phyloP scores from a whole-genome alignment of 1,140 invertebrate species.

The Batillaria attramentaria region DNA sequence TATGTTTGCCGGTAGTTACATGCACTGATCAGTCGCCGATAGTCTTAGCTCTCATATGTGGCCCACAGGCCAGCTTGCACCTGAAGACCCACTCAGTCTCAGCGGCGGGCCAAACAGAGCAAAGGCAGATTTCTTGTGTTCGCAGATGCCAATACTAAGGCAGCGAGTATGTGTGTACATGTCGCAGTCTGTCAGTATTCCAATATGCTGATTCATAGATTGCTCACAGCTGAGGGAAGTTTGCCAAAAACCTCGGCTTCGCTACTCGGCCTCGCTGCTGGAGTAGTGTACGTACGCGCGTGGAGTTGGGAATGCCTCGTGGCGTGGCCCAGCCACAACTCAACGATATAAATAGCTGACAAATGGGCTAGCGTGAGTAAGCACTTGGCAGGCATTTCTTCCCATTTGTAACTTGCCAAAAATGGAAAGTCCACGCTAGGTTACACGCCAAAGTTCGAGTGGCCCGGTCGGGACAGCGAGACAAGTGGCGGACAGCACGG shows the following conservation, averaged over 20 bases:
- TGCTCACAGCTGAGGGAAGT: constrained; percentile 18
- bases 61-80: too few relatives aligned
- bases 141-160: too few relatives aligned
- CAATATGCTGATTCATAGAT: constrained; percentile 19
- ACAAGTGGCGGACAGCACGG: too few relatives aligned
- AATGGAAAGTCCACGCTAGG: constrained; percentile 20
- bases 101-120: too few relatives aligned
- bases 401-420: constrained; percentile 23
- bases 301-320: neutral
- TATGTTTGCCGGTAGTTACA: too few relatives aligned
- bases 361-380: constrained; percentile 20
- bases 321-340: constrained; percentile 12
- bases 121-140: too few relatives aligned
- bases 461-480: too few relatives aligned
- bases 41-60: too few relatives aligned
- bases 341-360: neutral
- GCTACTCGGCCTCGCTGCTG: neutral
- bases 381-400: constrained; percentile 20
- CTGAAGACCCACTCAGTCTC: too few relatives aligned
- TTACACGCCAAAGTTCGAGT: too few relatives aligned
- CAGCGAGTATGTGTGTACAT: too few relatives aligned
- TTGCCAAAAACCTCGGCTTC: neutral
- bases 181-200: neutral
- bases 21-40: too few relatives aligned
- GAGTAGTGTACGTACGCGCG: neutral